Conservation (phyloP, 2,113 vertebrate species). For the human region GRCh38 chr17:27318501-27319000, state of each 20-base stretch:
- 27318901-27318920: background rate
- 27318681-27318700: background rate
- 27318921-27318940: background rate
- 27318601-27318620: background rate
- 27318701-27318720: background rate
- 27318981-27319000: too few relatives aligned
- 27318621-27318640: background rate
- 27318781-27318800: background rate
- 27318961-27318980: background rate
- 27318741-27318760: background rate
- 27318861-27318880: background rate
- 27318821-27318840: background rate
- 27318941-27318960: background rate
- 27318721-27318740: background rate
- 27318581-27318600: background rate
- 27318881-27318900: background rate
- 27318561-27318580: background rate
- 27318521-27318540: background rate
- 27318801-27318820: too few relatives aligned
- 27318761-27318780: background rate
- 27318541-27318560: background rate
- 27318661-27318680: background rate
- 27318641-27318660: background rate
- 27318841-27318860: background rate
- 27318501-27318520: background rate